Evolutionary conservation across 2,888 invertebrate species (phyloP).

Genomic region (Arge pagana): DNA sequence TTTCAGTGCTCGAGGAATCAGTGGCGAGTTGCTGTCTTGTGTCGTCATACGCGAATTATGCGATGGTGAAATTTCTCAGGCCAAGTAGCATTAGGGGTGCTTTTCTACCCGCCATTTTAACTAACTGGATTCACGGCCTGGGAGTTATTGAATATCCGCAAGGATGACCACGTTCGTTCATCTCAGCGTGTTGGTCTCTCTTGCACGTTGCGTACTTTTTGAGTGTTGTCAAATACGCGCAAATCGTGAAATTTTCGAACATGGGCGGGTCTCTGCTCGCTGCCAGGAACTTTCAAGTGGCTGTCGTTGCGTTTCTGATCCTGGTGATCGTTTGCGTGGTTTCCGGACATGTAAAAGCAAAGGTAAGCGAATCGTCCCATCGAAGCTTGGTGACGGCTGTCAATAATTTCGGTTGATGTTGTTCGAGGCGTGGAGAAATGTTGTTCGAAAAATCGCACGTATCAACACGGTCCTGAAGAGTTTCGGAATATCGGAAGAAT

Average conservation of each 20-base stretch:
- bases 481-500: too few species aligned
- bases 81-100: slow-evolving; percentile 23
- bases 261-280: neutral
- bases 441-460: too few species aligned
- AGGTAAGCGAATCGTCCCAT: too few species aligned
- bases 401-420: too few species aligned
- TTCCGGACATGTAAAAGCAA: neutral
- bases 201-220: neutral
- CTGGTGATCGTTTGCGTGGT: neutral
- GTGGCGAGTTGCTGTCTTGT: too few species aligned
- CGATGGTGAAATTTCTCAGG: slow-evolving; percentile 4
- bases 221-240: neutral
- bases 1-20: too few species aligned
- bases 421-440: too few species aligned
- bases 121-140: slow-evolving; percentile 24
- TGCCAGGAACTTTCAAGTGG: neutral
- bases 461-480: too few species aligned
- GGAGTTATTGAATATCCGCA: slow-evolving; percentile 24
- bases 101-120: slow-evolving; percentile 22
- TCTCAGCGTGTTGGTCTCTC: slow-evolving; percentile 2
- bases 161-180: slow-evolving; percentile 7
- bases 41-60: too few species aligned
- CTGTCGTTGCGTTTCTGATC: neutral
- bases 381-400: too few species aligned
- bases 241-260: neutral